These are phyloP conservation scores for Cheilosia vulpina DNA, from an alignment of 2,888 invertebrate species.

Conservation along the genomic window DNA sequence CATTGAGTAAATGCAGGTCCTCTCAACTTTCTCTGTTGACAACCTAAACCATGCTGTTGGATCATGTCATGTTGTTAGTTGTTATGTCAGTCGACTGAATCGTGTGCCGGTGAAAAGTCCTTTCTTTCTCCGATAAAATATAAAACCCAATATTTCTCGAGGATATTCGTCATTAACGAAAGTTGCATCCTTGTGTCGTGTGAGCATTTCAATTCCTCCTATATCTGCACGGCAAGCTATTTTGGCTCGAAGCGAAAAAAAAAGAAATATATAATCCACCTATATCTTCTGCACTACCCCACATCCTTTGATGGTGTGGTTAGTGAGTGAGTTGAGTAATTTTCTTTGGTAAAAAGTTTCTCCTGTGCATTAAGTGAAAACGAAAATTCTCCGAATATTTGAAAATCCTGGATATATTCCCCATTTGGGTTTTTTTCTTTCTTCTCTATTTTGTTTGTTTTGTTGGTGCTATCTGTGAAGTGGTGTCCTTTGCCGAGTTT, in stretches of 20 bases:
- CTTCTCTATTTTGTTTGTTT: neutral
- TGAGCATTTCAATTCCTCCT: constrained; percentile 18
- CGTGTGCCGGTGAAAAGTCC: constrained; percentile 69
- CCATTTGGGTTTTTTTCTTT: neutral
- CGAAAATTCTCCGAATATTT: constrained; percentile 29
- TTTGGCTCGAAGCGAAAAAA: neutral
- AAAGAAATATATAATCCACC: neutral
- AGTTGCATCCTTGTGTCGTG: constrained; percentile 66
- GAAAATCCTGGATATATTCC: constrained; percentile 3
- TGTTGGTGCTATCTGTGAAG: constrained; percentile 11
- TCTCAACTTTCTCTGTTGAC: constrained; percentile 68
- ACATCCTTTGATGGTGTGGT: constrained; percentile 52
- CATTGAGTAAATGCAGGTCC: constrained; percentile 69
- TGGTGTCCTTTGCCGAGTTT: constrained; percentile 26
- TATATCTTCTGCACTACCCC: constrained; percentile 38
- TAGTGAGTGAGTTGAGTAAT: constrained; percentile 49
- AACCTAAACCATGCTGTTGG: constrained; percentile 62
- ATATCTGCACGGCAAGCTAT: constrained; percentile 9
- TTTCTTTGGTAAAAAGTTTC: constrained; percentile 37
- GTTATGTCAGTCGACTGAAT: constrained; percentile 71
- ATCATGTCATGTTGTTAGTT: too few species aligned
- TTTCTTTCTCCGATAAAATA: constrained; percentile 39
- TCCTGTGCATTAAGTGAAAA: constrained; percentile 49
- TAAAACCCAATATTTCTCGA: constrained; percentile 45
- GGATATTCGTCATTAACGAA: constrained; percentile 52